Conservation (phyloP, 2,797 vertebrate genomes). For the Spheniscus humboldti region DNA sequence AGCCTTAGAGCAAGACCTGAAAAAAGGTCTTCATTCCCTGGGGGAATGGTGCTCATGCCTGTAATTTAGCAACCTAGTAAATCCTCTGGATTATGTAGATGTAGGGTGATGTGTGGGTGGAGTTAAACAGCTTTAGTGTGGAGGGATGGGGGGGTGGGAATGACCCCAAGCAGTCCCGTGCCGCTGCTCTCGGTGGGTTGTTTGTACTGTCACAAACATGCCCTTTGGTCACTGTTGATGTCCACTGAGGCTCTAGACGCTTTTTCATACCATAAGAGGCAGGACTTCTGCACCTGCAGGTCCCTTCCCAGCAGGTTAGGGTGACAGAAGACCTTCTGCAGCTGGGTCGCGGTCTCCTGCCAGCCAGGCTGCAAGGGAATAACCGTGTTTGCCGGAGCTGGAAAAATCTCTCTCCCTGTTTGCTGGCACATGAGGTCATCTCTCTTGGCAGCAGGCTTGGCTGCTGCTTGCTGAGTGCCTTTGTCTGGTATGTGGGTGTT, state of each 20-base stretch:
- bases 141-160: neutral
- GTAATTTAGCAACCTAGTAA: neutral
- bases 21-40: neutral
- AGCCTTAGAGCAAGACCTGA: neutral
- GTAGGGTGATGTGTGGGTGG: neutral
- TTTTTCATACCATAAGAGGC: neutral
- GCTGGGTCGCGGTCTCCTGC: neutral
- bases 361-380: neutral
- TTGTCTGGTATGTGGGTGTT: neutral
- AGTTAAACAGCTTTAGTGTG: neutral
- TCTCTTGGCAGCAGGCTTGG: neutral
- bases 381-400: fast-evolving
- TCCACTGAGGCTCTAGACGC: neutral
- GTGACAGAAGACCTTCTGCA: neutral
- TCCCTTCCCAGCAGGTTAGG: neutral
- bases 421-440: neutral
- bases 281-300: neutral
- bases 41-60: neutral
- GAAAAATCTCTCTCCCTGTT: neutral
- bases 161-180: fast-evolving
- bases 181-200: neutral
- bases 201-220: neutral
- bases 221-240: neutral
- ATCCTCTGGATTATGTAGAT: fast-evolving
- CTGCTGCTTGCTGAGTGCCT: neutral